phyloP scores from a whole-genome alignment of 2,888 invertebrate genomes.

The Altica lythri region DNA sequence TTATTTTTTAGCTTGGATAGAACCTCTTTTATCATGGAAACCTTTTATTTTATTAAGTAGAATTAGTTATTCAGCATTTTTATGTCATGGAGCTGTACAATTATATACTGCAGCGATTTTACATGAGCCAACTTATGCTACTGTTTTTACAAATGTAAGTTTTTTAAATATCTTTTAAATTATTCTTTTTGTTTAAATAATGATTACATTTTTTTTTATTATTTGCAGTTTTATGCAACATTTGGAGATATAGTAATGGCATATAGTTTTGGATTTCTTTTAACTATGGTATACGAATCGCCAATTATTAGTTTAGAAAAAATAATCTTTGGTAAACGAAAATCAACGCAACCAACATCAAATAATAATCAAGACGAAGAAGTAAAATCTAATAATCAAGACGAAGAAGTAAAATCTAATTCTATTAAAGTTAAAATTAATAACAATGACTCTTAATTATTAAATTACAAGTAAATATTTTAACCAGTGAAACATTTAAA shows the following conservation, averaged over 20 bases:
- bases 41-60: constrained; percentile 43
- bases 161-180: constrained; percentile 1
- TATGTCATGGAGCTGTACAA: constrained; percentile 46
- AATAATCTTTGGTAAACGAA: constrained; percentile 36
- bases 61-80: constrained; percentile 45
- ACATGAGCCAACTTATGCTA: constrained; percentile 39
- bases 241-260: constrained; percentile 43
- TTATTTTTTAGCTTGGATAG: constrained; percentile 41
- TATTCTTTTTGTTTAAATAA: constrained; percentile 6
- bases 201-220: background rate
- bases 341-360: too few relatives aligned
- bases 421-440: too few relatives aligned
- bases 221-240: constrained; percentile 38
- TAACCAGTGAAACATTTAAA: too few relatives aligned
- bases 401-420: too few relatives aligned
- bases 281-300: constrained; percentile 45
- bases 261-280: constrained; percentile 41
- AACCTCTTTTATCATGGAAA: constrained; percentile 43
- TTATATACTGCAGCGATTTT: constrained; percentile 40
- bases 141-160: constrained; percentile 41
- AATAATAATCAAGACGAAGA: too few relatives aligned
- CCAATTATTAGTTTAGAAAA: constrained; percentile 46
- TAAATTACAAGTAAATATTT: too few relatives aligned
- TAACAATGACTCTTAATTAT: too few relatives aligned
- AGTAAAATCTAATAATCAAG: too few relatives aligned